A percentile compares a stretch with the other conserved stretches of the same genome.
Evolutionary conservation across 2,797 vertebrate species (phyloP).

Genomic region (Amblyopsis hoosieri): DNA sequence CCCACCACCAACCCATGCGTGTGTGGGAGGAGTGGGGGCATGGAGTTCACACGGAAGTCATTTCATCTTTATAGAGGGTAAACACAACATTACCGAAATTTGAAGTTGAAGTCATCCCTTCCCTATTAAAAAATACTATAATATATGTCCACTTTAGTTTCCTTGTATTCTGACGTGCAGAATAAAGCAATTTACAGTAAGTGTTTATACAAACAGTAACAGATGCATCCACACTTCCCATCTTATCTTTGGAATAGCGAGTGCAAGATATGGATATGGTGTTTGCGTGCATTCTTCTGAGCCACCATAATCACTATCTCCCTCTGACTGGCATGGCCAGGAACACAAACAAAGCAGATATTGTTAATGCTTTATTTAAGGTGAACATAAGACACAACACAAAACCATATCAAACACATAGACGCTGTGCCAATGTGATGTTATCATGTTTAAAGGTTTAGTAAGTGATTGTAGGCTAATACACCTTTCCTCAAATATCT

Average conservation of each 20-base stretch:
- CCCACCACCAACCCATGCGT: background rate
- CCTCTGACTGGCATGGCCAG: conserved; percentile 36
- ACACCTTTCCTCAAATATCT: too few relatives aligned
- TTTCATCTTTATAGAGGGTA: conserved; percentile 17
- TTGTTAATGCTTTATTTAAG: background rate
- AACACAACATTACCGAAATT: too few relatives aligned
- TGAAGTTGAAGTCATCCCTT: too few relatives aligned
- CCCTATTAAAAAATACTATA: too few relatives aligned
- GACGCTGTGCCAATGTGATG: too few relatives aligned
- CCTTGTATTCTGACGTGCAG: conserved; percentile 28
- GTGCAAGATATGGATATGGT: conserved; percentile 54
- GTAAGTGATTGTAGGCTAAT: too few relatives aligned
- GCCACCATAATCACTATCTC: conserved; percentile 56
- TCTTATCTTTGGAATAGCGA: conserved; percentile 56
- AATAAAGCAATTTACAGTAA: conserved; percentile 44
- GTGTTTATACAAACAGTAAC: conserved; percentile 57
- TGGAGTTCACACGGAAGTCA: conserved; percentile 63
- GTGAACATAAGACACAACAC: too few relatives aligned
- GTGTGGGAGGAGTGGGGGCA: conserved; percentile 46
- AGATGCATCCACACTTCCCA: conserved; percentile 36
- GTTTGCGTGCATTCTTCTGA: conserved; percentile 61
- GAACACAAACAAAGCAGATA: background rate
- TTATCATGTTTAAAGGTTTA: too few relatives aligned
- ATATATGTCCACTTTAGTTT: too few relatives aligned
- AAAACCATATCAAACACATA: too few relatives aligned